These are phyloP conservation scores for Coregonus ussuriensis DNA, from an alignment of 2,797 vertebrate species.

Conservation along the genomic window DNA sequence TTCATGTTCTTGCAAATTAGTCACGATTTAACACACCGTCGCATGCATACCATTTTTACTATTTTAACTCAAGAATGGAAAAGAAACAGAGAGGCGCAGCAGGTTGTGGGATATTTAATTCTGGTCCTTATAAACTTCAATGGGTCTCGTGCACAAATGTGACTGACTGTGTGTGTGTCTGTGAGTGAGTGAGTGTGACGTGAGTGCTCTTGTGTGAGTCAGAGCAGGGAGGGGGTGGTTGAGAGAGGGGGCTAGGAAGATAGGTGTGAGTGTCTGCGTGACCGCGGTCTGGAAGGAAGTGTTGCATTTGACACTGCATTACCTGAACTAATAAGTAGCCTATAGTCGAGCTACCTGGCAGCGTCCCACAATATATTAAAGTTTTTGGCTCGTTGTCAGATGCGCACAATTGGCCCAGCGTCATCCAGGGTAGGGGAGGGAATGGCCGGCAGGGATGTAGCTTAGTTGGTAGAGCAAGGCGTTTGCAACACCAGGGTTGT, in stretches of 20 bases:
- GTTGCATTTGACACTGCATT: constrained; percentile 62
- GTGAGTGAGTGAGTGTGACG: background rate
- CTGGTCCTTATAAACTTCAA: constrained; percentile 40
- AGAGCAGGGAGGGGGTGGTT: constrained; percentile 44
- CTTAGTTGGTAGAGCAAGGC: too few relatives aligned
- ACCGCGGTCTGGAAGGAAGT: constrained; percentile 52
- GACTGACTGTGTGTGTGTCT: constrained; percentile 29
- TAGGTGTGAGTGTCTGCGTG: constrained; percentile 32
- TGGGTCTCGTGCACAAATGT: constrained; percentile 34
- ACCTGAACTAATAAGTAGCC: constrained; percentile 57
- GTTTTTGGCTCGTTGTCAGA: background rate
- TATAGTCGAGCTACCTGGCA: background rate
- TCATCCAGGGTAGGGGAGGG: too few relatives aligned
- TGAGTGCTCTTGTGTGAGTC: constrained; percentile 10
- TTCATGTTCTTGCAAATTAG: constrained; percentile 49
- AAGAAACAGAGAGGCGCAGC: constrained; percentile 48
- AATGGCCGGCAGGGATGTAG: too few relatives aligned
- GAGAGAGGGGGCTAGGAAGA: constrained; percentile 54
- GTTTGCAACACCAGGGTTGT: too few relatives aligned
- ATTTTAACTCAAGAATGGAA: constrained; percentile 53
- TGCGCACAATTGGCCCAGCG: background rate
- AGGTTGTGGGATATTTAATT: constrained; percentile 59
- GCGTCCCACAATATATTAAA: background rate
- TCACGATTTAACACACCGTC: constrained; percentile 29
- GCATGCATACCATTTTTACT: constrained; percentile 39